Conservation (phyloP, 1,140 invertebrate species). For the Aphis craccivora region DNA sequence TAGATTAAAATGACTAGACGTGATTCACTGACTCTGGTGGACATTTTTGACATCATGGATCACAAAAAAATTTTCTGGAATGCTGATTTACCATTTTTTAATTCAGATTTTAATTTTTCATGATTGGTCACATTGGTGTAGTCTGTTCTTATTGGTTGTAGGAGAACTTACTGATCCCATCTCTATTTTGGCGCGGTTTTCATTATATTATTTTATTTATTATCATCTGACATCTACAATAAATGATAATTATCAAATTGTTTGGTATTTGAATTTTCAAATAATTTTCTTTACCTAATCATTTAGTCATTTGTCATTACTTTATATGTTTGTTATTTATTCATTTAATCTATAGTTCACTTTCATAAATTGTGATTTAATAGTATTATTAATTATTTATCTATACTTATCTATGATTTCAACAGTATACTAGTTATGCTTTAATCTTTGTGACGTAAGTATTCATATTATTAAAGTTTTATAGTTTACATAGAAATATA, state of each 20-base stretch:
- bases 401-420: neutral
- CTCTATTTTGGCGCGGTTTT: slow-evolving; percentile 46
- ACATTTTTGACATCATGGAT: too few species aligned
- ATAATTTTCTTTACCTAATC: neutral
- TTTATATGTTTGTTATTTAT: neutral
- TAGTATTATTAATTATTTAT: neutral
- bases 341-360: neutral
- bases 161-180: too few species aligned
- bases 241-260: neutral
- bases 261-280: neutral
- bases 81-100: too few species aligned
- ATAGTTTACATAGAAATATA: neutral
- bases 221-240: neutral
- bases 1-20: too few species aligned
- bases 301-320: neutral
- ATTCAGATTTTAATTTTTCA: too few species aligned
- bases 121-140: too few species aligned
- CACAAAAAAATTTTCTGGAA: too few species aligned
- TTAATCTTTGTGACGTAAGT: neutral
- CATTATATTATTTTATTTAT: slow-evolving; percentile 12
- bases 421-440: neutral
- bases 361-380: neutral
- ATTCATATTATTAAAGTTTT: neutral
- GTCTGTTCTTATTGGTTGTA: too few species aligned
- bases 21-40: too few species aligned